Evolutionary conservation across 2,888 invertebrate species (phyloP).

Genomic region (Trachelus tabidus): DNA sequence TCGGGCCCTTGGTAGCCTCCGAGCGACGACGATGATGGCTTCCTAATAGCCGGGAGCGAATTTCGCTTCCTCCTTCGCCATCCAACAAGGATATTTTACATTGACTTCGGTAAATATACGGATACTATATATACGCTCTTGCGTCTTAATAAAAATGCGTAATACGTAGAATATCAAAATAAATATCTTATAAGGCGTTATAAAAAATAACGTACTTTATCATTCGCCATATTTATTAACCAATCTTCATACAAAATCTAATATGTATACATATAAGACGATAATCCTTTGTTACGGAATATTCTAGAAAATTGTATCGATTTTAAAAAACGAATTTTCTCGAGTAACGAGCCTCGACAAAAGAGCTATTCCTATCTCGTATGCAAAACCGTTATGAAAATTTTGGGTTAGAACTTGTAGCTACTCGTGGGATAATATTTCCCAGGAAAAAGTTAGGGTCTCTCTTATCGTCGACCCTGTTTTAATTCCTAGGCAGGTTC

Average conservation of each 20-base stretch:
- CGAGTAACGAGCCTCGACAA: neutral
- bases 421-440: neutral
- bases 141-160: neutral
- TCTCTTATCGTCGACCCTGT: neutral
- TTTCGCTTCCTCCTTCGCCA: neutral
- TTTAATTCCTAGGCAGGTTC: neutral
- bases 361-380: neutral
- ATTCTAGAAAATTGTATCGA: no score
- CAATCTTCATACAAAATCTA: conserved; percentile 12
- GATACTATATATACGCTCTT: neutral
- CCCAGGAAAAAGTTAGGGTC: neutral
- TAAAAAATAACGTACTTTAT: conserved; percentile 8
- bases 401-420: neutral
- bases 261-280: no score
- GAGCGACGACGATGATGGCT: neutral
- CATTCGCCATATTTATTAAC: conserved; percentile 26
- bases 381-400: neutral
- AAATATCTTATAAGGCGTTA: no score
- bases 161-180: neutral
- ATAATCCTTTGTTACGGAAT: neutral
- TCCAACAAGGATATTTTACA: neutral
- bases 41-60: neutral
- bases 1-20: neutral
- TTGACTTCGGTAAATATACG: neutral
- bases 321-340: neutral